Base-by-base conservation (phyloP, 2,888 invertebrate genomes). In the Bellardia pandia region DNA sequence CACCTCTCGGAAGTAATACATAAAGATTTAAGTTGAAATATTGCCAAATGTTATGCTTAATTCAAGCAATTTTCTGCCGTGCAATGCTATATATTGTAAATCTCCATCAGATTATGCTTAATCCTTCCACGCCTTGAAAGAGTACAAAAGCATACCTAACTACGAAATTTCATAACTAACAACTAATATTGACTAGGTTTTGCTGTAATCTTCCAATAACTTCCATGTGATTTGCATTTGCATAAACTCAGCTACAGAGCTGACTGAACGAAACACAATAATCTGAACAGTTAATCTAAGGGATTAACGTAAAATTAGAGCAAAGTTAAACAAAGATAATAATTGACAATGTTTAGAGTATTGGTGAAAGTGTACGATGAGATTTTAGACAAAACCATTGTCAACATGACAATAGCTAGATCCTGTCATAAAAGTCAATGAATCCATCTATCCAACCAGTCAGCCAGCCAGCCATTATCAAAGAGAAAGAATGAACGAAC, bases 251-350 rank as follows among this genome's bases (percentile, higher is more conserved):
- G 16, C 51, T n/a, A 23, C 51, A 13, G 1, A 42, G 13, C 37
- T 37, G 37, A 37, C 4, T 6, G 37, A 37, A 37, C 37, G 37
- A 53, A 8, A 69, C 9, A 64, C 23, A 51, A 48, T 79, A 60
- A 72, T 76, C 64, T 76, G 75, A 13, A 30, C 76, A 80, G 83
- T 83, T 86, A 86, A 83, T 84, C 37, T 77, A 84, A 86, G 80
- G 76, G 84, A 84, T 84, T 86, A 86, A 68, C 72, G 68, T 45
- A 84, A 86, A 86, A 86, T 84, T 86, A 86, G 72, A 80, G 84
- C 86, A 80, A 72, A 60, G n/a, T 11, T 76, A 48, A 64, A 76
- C 56, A 72, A 72, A 51, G 42, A 77, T 62, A 79, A 76, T 62
- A 76, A 79, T 72, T 74, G 56, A 42, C 42, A 76, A 51, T 14